phyloP scores from a whole-genome alignment of 2,113 vertebrate species.

The Candoia aspera region DNA sequence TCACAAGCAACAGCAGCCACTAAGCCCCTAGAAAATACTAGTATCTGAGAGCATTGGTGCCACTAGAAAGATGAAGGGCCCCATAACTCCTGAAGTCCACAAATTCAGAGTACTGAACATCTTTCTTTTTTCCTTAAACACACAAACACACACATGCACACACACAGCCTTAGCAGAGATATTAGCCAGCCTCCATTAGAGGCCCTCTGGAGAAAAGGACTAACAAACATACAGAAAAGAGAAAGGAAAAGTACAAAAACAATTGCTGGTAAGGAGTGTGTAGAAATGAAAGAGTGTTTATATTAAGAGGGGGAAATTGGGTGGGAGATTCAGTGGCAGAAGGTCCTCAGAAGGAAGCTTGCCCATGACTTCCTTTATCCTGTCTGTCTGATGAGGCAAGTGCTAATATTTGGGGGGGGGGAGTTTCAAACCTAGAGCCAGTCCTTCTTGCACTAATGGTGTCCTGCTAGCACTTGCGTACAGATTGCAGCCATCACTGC shows the following conservation, averaged over 20 bases:
- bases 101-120: background rate
- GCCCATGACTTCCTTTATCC: background rate
- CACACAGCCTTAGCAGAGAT: background rate
- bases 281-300: background rate
- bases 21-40: background rate
- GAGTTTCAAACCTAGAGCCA: no score
- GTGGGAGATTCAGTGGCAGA: background rate
- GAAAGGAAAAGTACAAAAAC: background rate
- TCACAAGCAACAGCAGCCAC: background rate
- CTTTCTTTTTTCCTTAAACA: background rate
- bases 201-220: background rate
- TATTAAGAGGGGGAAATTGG: background rate
- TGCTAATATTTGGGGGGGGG: background rate
- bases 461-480: background rate
- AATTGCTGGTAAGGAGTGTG: background rate
- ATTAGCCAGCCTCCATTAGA: background rate
- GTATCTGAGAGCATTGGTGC: background rate
- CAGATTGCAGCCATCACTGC: background rate
- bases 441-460: background rate
- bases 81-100: background rate
- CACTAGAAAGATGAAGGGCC: background rate
- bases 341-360: background rate
- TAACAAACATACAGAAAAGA: background rate
- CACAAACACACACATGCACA: background rate
- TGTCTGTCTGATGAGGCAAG: background rate